Evolutionary conservation across 2,113 vertebrate genomes (phyloP).

Genomic region (Ammodytes dubius): DNA sequence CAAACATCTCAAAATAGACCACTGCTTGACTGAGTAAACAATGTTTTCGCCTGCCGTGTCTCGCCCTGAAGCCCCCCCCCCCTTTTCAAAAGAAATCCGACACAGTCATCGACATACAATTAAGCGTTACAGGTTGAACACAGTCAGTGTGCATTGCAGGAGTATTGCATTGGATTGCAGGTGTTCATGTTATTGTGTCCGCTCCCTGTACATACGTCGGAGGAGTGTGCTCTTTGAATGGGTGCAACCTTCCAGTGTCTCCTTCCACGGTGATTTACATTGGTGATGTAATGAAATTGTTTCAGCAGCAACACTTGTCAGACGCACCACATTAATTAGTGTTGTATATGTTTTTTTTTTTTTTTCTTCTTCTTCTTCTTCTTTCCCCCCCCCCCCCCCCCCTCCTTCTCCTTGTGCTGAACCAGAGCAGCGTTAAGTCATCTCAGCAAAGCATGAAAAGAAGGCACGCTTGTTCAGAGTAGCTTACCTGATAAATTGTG

Average conservation of each 20-base stretch:
- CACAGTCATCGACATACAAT: background rate
- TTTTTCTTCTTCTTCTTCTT: background rate
- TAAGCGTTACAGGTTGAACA: conserved; percentile 21
- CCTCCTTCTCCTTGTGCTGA: conserved; percentile 22
- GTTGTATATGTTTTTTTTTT: conserved; percentile 32
- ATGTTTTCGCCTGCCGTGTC: too few species aligned
- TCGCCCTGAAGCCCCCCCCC: too few species aligned
- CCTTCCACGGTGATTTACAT: conserved; percentile 70
- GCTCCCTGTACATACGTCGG: conserved; percentile 33
- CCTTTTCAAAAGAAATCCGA: conserved; percentile 2
- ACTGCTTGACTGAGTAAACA: too few species aligned
- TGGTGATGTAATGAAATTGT: conserved; percentile 82
- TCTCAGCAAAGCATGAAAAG: conserved; percentile 61
- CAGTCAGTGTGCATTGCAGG: conserved; percentile 50
- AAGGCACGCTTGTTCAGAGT: conserved; percentile 53
- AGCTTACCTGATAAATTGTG: conserved; percentile 76
- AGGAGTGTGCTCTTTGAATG: conserved; percentile 53
- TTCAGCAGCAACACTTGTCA: conserved; percentile 79
- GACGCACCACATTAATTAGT: conserved; percentile 73
- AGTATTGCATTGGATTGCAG: conserved; percentile 73
- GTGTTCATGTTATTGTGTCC: conserved; percentile 64
- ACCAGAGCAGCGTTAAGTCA: conserved; percentile 63
- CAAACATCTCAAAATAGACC: too few species aligned
- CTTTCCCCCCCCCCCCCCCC: too few species aligned
- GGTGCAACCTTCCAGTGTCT: conserved; percentile 68